These are phyloP conservation scores for Drosophila percnosoma DNA, from an alignment of 2,888 invertebrate species.

Conservation along the genomic window DNA sequence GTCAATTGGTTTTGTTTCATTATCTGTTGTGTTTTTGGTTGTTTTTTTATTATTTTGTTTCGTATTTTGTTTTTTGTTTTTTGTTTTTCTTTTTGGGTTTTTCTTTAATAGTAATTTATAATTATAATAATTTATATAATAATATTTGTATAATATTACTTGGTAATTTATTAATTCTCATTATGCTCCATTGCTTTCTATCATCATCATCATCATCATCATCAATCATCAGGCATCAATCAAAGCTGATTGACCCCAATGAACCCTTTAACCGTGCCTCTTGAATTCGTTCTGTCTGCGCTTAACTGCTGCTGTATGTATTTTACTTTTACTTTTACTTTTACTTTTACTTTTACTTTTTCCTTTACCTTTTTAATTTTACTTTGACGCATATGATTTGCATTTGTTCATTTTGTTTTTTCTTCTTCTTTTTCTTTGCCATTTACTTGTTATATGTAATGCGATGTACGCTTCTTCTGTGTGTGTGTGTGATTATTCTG, in stretches of 20 bases:
- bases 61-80: constrained; percentile 22
- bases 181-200: constrained; percentile 36
- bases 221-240: constrained; percentile 26
- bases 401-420: constrained; percentile 31
- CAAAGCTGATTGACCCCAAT: constrained; percentile 40
- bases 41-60: constrained; percentile 39
- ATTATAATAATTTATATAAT: constrained; percentile 80
- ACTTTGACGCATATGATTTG: constrained; percentile 74
- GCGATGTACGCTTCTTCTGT: constrained; percentile 44
- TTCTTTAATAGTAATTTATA: constrained; percentile 74
- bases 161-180: constrained; percentile 79
- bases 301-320: constrained; percentile 41
- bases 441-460: constrained; percentile 65
- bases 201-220: background rate
- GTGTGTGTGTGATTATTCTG: constrained; percentile 21
- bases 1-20: constrained; percentile 81
- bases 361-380: constrained; percentile 38
- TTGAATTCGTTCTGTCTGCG: constrained; percentile 31
- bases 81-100: constrained; percentile 52
- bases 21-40: constrained; percentile 57
- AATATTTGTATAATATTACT: constrained; percentile 80
- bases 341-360: constrained; percentile 44
- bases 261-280: constrained; percentile 32
- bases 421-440: constrained; percentile 38
- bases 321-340: constrained; percentile 51